phyloP scores from a whole-genome alignment of 2,113 vertebrate species.

The Lepus europaeus region DNA sequence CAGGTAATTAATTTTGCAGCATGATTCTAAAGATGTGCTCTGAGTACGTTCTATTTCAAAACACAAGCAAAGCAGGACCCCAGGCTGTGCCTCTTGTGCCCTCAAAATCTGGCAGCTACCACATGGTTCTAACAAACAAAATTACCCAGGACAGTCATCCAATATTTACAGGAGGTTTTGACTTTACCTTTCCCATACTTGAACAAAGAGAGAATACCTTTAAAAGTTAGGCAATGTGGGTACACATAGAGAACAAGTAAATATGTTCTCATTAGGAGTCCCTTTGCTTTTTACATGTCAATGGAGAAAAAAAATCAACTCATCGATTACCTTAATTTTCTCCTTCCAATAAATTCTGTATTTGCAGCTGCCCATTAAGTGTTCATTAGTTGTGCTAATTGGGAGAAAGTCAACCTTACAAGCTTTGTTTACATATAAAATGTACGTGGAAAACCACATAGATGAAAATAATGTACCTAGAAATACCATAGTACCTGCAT shows the following conservation, averaged over 20 bases:
- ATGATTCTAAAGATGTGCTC: neutral
- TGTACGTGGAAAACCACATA: neutral
- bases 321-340: constrained; percentile 59
- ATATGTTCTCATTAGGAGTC: constrained; percentile 60
- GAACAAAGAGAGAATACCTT: constrained; percentile 36
- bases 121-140: constrained; percentile 37
- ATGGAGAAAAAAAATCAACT: constrained; percentile 41
- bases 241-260: constrained; percentile 43
- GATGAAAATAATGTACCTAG: constrained; percentile 44
- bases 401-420: constrained; percentile 53
- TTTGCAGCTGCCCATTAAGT: constrained; percentile 29
- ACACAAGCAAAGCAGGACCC: neutral
- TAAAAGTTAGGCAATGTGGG: constrained; percentile 8
- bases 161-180: neutral
- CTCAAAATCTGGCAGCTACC: neutral
- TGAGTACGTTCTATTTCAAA: constrained; percentile 7
- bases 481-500: neutral
- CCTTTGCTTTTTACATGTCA: constrained; percentile 52
- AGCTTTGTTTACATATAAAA: constrained; percentile 56
- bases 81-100: neutral
- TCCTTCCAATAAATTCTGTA: constrained; percentile 63
- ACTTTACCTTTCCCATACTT: constrained; percentile 27
- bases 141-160: neutral
- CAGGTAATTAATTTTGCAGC: neutral
- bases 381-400: constrained; percentile 62